phyloP scores from a whole-genome alignment of 2,113 vertebrate species.

The Oreochromis tanganicae region DNA sequence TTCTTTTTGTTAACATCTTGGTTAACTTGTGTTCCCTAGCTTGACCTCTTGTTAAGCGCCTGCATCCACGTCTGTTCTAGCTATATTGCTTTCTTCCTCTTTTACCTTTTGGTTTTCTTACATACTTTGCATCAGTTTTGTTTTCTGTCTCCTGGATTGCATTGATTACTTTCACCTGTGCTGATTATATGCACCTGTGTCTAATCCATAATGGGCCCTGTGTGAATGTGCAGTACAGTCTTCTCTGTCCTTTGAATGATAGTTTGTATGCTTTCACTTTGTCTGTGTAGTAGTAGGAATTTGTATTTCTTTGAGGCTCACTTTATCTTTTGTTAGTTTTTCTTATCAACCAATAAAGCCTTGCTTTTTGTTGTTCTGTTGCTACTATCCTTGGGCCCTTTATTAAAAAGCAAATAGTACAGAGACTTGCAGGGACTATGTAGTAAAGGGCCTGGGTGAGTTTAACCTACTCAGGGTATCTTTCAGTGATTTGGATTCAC shows the following conservation, averaged over 20 bases:
- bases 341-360: fast-evolving
- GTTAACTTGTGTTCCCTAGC: not conserved
- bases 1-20: not conserved
- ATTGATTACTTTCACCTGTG: not conserved
- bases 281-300: not conserved
- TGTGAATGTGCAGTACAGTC: not conserved
- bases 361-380: not conserved
- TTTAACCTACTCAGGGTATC: not conserved
- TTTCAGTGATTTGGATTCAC: not conserved
- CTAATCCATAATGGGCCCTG: not conserved
- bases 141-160: not conserved
- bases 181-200: not conserved
- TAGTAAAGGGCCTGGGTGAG: fast-evolving
- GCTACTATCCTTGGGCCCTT: not conserved
- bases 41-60: not conserved
- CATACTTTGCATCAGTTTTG: not conserved
- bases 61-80: not conserved
- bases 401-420: not conserved
- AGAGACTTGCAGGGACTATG: not conserved
- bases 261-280: not conserved
- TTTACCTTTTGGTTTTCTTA: not conserved
- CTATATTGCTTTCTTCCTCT: not conserved
- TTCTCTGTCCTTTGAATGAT: not conserved
- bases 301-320: not conserved
- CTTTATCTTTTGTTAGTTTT: not conserved